Base-by-base conservation (phyloP, 2,888 invertebrate species). In the Eueremaeus valkanovi region DNA sequence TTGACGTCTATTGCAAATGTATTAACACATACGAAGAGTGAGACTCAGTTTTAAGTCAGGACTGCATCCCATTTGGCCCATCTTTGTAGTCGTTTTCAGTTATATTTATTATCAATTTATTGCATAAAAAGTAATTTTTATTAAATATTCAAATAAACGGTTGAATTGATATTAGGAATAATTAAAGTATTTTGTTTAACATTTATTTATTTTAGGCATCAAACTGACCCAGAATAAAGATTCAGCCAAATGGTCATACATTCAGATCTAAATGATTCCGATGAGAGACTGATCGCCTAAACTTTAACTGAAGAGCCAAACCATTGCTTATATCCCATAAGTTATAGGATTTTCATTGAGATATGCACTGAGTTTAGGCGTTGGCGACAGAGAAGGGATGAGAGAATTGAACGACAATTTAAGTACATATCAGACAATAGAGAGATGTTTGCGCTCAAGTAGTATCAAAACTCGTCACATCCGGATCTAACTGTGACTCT, bases 1-100 rank as follows among this genome's bases (percentile, higher is more conserved):
- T 29, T 61, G 61, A 61, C 61, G 31, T 61, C 61, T 61, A 61
- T 61, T 61, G 27, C 61, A 61, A 61, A 61, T 61, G 61, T 61
- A 61, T 61, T 61, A 61, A 33, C 61, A 61, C 61, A 33, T 51
- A 36, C 36, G n/a, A n/a, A n/a, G n/a, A n/a, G n/a, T n/a, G n/a
- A n/a, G 51, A 21, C 21, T 21, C 21, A 3, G 51, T 21, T 21
- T 51, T 51, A 45, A 45, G 16, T 45, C 45, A 18, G 13, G 11
- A 45, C 18, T 45, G 18, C 18, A 13, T 13, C 45, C 45, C 45
- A 45, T 45, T 45, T 45, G 16, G 45, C 45, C 45, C 45, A 45
- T 18, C 18, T 2, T 45, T 45, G 3, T 9, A 5, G 3, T 18
- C 18, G n/a, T n/a, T n/a, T n/a, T n/a, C n/a, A n/a, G n/a, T n/a